Percentiles rank a stretch among this genome's conserved stretches.
Conservation (phyloP, 64 coral and sea anemone species). For the Trachythela sp. region DNA sequence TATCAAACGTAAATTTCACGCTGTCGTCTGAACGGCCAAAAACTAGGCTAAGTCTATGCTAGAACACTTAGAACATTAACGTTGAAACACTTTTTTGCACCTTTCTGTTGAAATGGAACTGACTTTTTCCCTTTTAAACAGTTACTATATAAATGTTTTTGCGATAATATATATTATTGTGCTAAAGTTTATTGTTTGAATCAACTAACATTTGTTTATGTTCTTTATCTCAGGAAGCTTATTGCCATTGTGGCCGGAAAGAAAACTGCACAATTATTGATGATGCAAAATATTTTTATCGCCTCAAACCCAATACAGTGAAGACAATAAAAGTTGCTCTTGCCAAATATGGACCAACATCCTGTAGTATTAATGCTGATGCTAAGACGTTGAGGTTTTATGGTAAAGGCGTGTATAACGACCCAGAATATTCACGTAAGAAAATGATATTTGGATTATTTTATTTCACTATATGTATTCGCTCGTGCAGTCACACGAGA, state of each 20-base stretch:
- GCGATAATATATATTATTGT: too few species aligned
- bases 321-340: conserved; percentile 63
- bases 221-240: conserved; percentile 61
- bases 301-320: conserved; percentile 45
- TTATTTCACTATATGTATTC: neutral
- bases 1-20: too few species aligned
- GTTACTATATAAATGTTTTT: too few species aligned
- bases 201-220: neutral
- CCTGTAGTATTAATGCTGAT: conserved; percentile 66
- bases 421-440: conserved; percentile 72
- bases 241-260: conserved; percentile 69
- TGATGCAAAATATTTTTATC: conserved; percentile 49
- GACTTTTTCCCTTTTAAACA: too few species aligned
- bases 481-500: too few species aligned
- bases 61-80: too few species aligned
- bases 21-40: too few species aligned
- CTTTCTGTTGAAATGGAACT: too few species aligned
- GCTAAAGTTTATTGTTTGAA: too few species aligned
- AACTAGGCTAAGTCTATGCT: too few species aligned
- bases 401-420: conserved; percentile 75
- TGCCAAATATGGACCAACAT: conserved; percentile 80
- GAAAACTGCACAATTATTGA: conserved; percentile 67
- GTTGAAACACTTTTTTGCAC: too few species aligned
- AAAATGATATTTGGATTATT: neutral
- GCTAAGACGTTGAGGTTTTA: conserved; percentile 92